A percentile compares a stretch with the other conserved stretches of the same genome.
Evolutionary conservation across 2,797 vertebrate species (phyloP).

Genomic region (Hippoglossus hippoglossus): DNA sequence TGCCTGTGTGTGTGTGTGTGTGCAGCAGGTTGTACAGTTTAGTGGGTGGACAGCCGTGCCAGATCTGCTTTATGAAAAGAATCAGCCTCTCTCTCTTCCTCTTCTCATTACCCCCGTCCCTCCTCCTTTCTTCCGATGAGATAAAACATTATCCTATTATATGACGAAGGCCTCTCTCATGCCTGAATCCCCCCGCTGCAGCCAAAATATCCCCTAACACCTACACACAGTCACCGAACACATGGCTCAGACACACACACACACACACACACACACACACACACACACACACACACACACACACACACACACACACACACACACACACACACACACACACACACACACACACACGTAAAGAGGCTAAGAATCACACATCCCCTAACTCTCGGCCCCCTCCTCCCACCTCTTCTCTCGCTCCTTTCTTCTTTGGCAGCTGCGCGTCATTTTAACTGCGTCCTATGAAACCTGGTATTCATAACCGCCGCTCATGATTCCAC

Average conservation of each 20-base stretch:
- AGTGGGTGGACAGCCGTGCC: constrained; percentile 71
- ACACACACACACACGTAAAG: constrained; percentile 20
- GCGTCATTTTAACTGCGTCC: constrained; percentile 71
- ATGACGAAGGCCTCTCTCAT: constrained; percentile 72
- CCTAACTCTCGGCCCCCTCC: constrained; percentile 46
- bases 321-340: constrained; percentile 4
- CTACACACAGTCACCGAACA: constrained; percentile 73
- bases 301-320: constrained; percentile 16
- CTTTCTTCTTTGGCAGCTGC: constrained; percentile 76
- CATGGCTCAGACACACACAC: constrained; percentile 48
- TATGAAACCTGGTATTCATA: constrained; percentile 81
- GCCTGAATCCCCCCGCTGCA: constrained; percentile 72
- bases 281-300: constrained; percentile 4
- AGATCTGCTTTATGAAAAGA: constrained; percentile 68
- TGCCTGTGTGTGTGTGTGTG: constrained; percentile 5
- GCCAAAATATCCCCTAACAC: constrained; percentile 77
- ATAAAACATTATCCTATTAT: constrained; percentile 75
- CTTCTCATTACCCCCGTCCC: constrained; percentile 48
- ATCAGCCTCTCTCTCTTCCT: constrained; percentile 53
- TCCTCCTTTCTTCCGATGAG: constrained; percentile 68
- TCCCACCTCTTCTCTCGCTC: constrained; percentile 24
- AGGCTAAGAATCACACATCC: constrained; percentile 50
- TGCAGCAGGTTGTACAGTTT: constrained; percentile 42
- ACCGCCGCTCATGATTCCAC: constrained; percentile 75
- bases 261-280: constrained; percentile 28